Evolutionary conservation across 2,113 vertebrate genomes (phyloP).

Genomic region (Sapayoa aenigma): DNA sequence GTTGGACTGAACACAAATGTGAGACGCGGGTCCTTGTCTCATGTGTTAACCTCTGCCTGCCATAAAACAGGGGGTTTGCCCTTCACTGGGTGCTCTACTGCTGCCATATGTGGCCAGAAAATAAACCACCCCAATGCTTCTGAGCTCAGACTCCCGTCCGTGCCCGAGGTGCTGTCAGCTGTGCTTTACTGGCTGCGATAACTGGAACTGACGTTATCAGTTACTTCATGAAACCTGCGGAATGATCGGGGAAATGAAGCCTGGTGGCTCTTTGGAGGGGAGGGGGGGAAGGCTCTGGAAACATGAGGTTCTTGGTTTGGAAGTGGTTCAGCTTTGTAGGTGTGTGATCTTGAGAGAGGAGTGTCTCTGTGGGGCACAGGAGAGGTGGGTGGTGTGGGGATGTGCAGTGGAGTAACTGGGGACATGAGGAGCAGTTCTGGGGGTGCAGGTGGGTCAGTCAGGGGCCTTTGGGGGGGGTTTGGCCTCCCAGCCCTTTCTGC

Average conservation of each 20-base stretch:
- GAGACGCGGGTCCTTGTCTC: not conserved
- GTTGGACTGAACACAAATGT: not conserved
- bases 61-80: not conserved
- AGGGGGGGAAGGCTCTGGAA: not conserved
- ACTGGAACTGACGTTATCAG: conserved; percentile 29
- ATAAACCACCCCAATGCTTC: not conserved
- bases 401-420: not conserved
- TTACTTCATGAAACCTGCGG: not conserved
- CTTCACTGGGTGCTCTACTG: not conserved
- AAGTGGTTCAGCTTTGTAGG: not conserved
- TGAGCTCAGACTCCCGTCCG: not conserved
- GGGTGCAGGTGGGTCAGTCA: accelerated
- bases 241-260: not conserved
- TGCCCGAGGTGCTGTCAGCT: conserved; percentile 46
- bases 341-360: not conserved
- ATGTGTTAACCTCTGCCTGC: not conserved
- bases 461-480: too few relatives aligned
- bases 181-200: not conserved
- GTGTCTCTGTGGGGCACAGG: not conserved
- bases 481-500: not conserved
- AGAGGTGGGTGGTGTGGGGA: accelerated
- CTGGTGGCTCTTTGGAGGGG: not conserved
- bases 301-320: not conserved
- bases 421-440: not conserved
- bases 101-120: conserved; percentile 22